Evolutionary conservation across 2,797 vertebrate species (phyloP).

Genomic region (Delichon dasypus): DNA sequence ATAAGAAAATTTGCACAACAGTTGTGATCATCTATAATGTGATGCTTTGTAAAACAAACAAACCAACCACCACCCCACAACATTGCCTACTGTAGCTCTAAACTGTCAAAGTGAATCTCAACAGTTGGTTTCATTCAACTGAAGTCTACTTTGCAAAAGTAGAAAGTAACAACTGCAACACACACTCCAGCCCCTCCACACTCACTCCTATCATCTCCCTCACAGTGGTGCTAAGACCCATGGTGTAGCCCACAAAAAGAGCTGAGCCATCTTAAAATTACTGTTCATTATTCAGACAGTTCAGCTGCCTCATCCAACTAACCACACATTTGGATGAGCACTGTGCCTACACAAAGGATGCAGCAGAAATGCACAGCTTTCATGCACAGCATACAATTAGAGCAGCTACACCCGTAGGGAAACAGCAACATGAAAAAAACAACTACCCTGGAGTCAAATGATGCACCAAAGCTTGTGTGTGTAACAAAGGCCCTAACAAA

Average conservation of each 20-base stretch:
- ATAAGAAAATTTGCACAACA: neutral
- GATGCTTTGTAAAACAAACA: neutral
- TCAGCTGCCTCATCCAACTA: neutral
- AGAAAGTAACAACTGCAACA: neutral
- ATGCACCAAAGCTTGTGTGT: neutral
- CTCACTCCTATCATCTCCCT: accelerated
- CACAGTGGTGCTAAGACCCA: accelerated
- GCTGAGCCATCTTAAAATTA: neutral
- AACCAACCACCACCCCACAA: no score
- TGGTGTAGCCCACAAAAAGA: neutral
- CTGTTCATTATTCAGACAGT: neutral
- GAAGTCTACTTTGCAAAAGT: neutral
- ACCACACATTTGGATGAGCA: neutral
- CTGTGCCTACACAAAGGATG: neutral
- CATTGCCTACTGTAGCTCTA: neutral
- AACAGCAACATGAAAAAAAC: neutral
- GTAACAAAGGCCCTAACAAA: neutral
- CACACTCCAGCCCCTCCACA: neutral
- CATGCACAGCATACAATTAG: neutral
- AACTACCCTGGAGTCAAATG: neutral
- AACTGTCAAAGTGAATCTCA: neutral
- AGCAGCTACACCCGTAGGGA: neutral
- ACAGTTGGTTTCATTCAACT: neutral
- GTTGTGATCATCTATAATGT: neutral
- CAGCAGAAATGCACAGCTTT: neutral